phyloP scores from a whole-genome alignment of 2,888 invertebrate genomes.

The Smittia aterrima region DNA sequence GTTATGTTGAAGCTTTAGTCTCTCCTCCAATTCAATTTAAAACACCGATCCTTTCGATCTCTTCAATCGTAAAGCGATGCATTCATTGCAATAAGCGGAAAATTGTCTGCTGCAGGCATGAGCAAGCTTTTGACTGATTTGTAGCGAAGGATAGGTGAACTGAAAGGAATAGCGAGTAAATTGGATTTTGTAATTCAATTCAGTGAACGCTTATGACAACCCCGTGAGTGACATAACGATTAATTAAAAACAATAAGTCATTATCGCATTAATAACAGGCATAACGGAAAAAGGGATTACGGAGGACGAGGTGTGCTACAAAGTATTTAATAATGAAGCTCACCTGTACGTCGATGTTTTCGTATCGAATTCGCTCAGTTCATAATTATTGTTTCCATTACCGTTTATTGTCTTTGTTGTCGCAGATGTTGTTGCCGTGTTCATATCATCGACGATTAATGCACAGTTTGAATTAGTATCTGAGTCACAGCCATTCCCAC shows the following conservation, averaged over 20 bases:
- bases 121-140: no score
- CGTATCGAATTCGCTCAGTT: conserved; percentile 68
- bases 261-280: neutral
- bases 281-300: neutral
- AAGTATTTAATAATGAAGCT: neutral
- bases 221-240: neutral
- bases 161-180: neutral
- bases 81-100: no score
- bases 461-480: conserved; percentile 61
- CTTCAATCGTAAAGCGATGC: no score
- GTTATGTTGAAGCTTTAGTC: no score
- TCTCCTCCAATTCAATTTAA: no score
- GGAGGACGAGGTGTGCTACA: neutral
- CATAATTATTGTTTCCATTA: conserved; percentile 77
- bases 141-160: no score
- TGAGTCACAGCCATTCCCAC: conserved; percentile 52
- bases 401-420: conserved; percentile 65
- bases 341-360: conserved; percentile 46
- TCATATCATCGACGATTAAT: conserved; percentile 55
- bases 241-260: neutral
- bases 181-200: neutral
- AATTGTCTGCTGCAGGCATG: no score
- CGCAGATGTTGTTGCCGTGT: conserved; percentile 49
- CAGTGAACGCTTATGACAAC: neutral
- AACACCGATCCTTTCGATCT: no score